Evolutionary conservation across 2,797 vertebrate genomes (phyloP), one percentile per base, ranked within the genome.

Genomic region (Forpus xanthops): DNA sequence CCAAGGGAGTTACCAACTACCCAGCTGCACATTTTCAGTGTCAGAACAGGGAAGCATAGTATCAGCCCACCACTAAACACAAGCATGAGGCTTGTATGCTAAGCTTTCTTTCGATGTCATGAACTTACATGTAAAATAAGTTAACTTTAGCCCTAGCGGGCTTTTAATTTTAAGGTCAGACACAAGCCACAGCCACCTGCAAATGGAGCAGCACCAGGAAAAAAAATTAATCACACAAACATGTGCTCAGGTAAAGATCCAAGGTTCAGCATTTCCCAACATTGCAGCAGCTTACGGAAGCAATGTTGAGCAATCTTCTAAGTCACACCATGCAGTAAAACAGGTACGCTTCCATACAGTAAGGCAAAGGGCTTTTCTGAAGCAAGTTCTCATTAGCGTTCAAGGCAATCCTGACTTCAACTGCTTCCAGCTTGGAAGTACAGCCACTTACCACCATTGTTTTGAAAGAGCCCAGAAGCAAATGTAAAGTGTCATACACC

Each of bases 401-500:
- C 23, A 1, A 17, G 37, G 47, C 42, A 55, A 55, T 7, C 35
- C 37, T 58, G 52, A 56, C 44, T 47, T 45, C 58, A 70, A 42
- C 4, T 17, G 15, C 35, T 70, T 47, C 39, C 66, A 84, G 41
- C 31, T 13, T 27, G 33, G 60, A 79, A 79, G 44, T 10, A 20
- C 1, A 2, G 25, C 35, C 56, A 11, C 37, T 9, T 19, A 19
- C 52, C n/a, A 27, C n/a, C 27, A 7, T 4, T 12, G 35, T 8
- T 66, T 25, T 55, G 55, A 66, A 14, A 47, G 56, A 44, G n/a
- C 30, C 35, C 72, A 76, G 73, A 70, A 75, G 75, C 37, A 71
- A 52, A 79, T 24, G 1, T 12, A 10, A 33, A 47, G 74, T 0
- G 0, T n/a, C n/a, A n/a, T n/a, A n/a, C n/a, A n/a, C n/a, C n/a